These are phyloP conservation scores for Chrysodeixis includens DNA, from an alignment of 2,888 invertebrate genomes.

Conservation along the genomic window DNA sequence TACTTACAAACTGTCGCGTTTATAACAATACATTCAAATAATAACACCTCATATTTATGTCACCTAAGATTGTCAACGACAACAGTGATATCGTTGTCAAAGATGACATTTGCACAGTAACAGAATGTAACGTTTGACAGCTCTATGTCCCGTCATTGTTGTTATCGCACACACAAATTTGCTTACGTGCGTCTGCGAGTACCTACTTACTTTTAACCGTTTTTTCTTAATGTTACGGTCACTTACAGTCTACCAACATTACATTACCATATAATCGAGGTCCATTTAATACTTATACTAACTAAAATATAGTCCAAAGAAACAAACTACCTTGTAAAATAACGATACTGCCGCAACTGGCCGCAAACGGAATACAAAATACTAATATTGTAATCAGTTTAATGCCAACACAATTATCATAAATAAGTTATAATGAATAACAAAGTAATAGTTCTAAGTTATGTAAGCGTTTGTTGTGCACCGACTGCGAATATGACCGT, in stretches of 20 bases:
- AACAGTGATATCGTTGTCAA: too few species aligned
- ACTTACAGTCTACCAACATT: neutral
- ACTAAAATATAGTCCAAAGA: neutral
- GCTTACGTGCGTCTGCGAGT: too few species aligned
- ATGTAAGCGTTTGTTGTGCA: conserved; percentile 13
- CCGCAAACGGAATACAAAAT: neutral
- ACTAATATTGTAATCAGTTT: neutral
- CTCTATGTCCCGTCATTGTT: too few species aligned
- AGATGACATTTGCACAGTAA: too few species aligned
- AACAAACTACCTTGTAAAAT: neutral
- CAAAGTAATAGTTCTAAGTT: conserved; percentile 1
- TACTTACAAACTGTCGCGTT: too few species aligned
- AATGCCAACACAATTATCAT: conserved; percentile 10
- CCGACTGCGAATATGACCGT: conserved; percentile 9
- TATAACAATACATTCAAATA: too few species aligned
- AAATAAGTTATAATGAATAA: conserved; percentile 2
- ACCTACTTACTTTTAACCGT: neutral
- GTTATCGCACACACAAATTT: too few species aligned
- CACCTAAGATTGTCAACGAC: too few species aligned
- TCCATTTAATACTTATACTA: neutral
- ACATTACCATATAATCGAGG: neutral
- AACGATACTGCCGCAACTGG: neutral
- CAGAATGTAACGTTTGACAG: too few species aligned
- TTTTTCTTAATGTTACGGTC: neutral
- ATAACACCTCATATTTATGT: too few species aligned